Evolutionary conservation across 2,888 invertebrate genomes (phyloP).

Genomic region (Dasypogon diadema): DNA sequence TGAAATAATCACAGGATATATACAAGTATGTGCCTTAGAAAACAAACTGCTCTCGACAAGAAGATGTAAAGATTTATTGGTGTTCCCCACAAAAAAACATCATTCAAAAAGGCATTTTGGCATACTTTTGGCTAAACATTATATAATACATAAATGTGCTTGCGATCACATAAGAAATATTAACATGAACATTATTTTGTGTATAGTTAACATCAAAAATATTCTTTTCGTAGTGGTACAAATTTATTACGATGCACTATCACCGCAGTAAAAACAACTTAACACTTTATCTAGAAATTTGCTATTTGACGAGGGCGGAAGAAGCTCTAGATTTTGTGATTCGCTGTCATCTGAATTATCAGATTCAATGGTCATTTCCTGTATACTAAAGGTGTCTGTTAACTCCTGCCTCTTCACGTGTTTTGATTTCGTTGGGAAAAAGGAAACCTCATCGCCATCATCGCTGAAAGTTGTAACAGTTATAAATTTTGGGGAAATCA

Average conservation of each 20-base stretch:
- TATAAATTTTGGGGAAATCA: no score
- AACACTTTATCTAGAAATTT: constrained; percentile 60
- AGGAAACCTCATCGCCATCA: constrained; percentile 67
- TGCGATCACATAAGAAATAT: no score
- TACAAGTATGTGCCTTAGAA: no score
- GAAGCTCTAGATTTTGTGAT: constrained; percentile 66
- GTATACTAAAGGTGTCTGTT: constrained; percentile 69
- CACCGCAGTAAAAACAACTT: constrained; percentile 59
- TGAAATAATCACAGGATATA: no score
- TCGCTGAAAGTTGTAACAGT: constrained; percentile 61
- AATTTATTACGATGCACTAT: constrained; percentile 14
- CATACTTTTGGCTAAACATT: no score
- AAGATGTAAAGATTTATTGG: background rate
- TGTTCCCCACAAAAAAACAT: background rate
- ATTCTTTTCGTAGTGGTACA: background rate
- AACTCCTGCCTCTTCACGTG: constrained; percentile 61
- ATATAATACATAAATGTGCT: no score
- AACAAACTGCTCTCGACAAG: background rate
- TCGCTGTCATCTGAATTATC: constrained; percentile 67
- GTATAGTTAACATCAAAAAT: no score
- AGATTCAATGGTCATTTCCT: constrained; percentile 69
- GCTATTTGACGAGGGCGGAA: constrained; percentile 63
- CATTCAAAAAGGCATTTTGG: no score
- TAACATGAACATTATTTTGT: no score
- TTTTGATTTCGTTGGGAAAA: constrained; percentile 64